A percentile compares a stretch with the other conserved stretches of the same genome.
Conservation (phyloP, 2,113 vertebrate species). For the Pogona vitticeps region DNA sequence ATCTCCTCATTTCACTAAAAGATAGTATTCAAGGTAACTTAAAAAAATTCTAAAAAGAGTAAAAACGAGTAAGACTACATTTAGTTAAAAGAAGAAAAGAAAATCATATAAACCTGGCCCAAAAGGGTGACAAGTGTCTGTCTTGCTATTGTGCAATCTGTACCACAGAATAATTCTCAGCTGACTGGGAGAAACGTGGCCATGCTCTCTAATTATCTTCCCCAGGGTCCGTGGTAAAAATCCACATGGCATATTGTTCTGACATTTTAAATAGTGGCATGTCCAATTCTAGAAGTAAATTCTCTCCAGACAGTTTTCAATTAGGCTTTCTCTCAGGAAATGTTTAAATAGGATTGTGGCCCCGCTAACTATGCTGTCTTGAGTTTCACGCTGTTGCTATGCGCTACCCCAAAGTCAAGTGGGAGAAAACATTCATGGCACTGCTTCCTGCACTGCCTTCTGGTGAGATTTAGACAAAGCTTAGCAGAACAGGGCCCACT, state of each 20-base stretch:
- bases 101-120: no score
- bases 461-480: background rate
- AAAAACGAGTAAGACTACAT: no score
- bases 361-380: background rate
- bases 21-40: no score
- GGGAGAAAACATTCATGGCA: background rate
- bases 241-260: background rate
- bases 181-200: background rate
- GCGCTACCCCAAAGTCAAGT: background rate
- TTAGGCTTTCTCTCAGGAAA: background rate
- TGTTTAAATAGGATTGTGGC: background rate
- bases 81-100: background rate
- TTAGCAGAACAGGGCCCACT: background rate
- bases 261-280: background rate
- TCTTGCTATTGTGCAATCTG: fast-evolving
- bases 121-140: fast-evolving
- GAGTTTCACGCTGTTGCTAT: background rate
- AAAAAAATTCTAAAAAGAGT: no score
- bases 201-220: background rate
- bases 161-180: background rate
- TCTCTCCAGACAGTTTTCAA: background rate
- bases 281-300: background rate
- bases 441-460: background rate
- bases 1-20: no score
- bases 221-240: background rate